Evolutionary conservation across 2,888 invertebrate species (phyloP).

Genomic region (Dromius quadrimaculatus): DNA sequence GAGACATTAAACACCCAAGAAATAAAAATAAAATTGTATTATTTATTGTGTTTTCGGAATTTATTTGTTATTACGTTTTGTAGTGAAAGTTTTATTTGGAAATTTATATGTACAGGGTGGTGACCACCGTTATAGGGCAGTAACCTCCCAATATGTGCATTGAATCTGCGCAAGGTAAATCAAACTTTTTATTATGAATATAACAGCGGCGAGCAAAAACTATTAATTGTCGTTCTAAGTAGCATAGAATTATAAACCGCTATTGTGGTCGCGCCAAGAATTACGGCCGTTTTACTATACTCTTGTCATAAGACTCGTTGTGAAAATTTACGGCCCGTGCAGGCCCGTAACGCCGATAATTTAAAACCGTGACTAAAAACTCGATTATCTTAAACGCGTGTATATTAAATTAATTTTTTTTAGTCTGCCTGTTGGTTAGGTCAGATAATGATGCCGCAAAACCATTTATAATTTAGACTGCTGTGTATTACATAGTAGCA

Average conservation of each 20-base stretch:
- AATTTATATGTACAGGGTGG: constrained; percentile 19
- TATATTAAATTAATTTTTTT: constrained; percentile 46
- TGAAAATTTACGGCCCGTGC: constrained; percentile 42
- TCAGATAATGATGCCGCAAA: neutral
- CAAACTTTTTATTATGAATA: constrained; percentile 18
- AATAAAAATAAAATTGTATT: constrained; percentile 24
- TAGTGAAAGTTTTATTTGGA: constrained; percentile 18
- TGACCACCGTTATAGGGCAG: too few relatives aligned
- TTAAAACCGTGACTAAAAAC: constrained; percentile 49
- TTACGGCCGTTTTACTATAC: constrained; percentile 42
- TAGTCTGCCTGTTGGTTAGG: constrained; percentile 8
- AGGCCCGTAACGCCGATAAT: constrained; percentile 44
- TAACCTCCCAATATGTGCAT: too few relatives aligned
- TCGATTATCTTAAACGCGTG: constrained; percentile 40
- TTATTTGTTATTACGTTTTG: neutral
- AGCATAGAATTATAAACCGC: constrained; percentile 35
- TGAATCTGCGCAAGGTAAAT: constrained; percentile 31
- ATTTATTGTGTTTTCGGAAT: neutral
- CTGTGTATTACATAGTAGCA: constrained; percentile 34
- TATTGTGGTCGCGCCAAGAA: constrained; percentile 37
- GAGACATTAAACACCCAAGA: constrained; percentile 22
- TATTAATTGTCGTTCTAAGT: constrained; percentile 36
- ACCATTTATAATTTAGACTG: constrained; percentile 23
- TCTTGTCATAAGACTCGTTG: constrained; percentile 47
- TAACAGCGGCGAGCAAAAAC: constrained; percentile 24